phyloP scores from a whole-genome alignment of 2,797 vertebrate genomes.

The Lophotriccus pileatus region DNA sequence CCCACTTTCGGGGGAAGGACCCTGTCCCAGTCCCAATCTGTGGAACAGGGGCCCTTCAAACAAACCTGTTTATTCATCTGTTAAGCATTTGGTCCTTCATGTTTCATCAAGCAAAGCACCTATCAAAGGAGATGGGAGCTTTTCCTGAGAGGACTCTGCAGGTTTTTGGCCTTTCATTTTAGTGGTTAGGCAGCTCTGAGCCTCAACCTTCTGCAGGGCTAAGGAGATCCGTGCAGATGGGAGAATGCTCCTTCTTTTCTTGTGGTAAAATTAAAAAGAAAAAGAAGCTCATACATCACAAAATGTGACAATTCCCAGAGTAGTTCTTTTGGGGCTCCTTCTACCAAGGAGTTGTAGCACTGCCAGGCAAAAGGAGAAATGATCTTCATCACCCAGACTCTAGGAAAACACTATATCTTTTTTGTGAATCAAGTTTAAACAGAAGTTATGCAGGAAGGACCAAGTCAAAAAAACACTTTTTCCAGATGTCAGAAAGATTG shows the following conservation, averaged over 20 bases:
- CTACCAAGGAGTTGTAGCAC: conserved; percentile 51
- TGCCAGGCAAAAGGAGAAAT: conserved; percentile 71
- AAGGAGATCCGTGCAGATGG: not conserved
- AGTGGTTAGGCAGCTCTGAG: not conserved
- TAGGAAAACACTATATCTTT: conserved; percentile 61
- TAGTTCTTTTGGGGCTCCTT: conserved; percentile 66
- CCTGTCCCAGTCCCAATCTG: not conserved
- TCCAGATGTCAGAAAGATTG: conserved; percentile 76
- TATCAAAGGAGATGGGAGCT: accelerated
- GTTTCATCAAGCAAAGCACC: not conserved
- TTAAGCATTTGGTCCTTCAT: not conserved
- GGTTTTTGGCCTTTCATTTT: conserved; percentile 3
- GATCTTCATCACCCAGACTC: conserved; percentile 50
- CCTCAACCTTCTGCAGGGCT: not conserved
- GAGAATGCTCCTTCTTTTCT: conserved; percentile 43
- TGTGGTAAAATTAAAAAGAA: conserved; percentile 50
- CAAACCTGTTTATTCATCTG: not conserved
- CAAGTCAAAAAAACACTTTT: conserved; percentile 71
- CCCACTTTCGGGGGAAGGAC: not conserved
- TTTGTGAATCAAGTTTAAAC: conserved; percentile 66
- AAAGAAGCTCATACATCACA: conserved; percentile 49
- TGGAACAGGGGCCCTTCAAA: not conserved
- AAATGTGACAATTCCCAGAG: conserved; percentile 60
- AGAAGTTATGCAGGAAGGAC: conserved; percentile 71
- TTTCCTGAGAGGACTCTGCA: not conserved